These are phyloP conservation scores for Oceanodroma leucorhoa DNA, from an alignment of 2,797 vertebrate species.

Conservation along the genomic window DNA sequence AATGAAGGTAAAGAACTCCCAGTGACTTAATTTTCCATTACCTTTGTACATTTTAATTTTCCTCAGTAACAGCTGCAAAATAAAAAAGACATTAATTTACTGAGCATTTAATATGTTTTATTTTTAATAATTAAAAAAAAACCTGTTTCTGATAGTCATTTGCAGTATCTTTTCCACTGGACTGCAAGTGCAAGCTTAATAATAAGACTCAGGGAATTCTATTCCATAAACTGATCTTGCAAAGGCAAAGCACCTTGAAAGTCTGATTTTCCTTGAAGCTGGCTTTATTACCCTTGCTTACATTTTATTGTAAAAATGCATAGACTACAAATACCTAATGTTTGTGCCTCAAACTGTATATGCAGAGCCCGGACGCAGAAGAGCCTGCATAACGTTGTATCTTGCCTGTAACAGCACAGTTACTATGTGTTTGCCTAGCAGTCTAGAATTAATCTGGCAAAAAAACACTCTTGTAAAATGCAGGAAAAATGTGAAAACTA, in stretches of 20 bases:
- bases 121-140: not conserved
- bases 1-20: not conserved
- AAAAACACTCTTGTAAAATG: not conserved
- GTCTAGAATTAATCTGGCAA: not conserved
- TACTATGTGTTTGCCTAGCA: not conserved
- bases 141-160: not conserved
- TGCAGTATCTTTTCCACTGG: not conserved
- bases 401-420: not conserved
- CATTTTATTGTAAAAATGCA: not conserved
- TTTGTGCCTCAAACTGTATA: not conserved
- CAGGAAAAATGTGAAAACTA: not conserved
- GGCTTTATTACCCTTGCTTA: not conserved
- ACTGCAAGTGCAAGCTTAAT: not conserved
- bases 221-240: not conserved
- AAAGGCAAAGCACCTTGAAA: not conserved
- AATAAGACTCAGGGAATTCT: not conserved
- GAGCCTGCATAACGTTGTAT: not conserved
- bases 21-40: not conserved
- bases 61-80: not conserved
- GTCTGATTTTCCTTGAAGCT: not conserved
- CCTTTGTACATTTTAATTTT: not conserved
- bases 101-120: not conserved
- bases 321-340: not conserved
- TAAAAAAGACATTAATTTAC: not conserved
- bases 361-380: not conserved